phyloP scores from a whole-genome alignment of 2,113 vertebrate species.

The Calcarius ornatus region DNA sequence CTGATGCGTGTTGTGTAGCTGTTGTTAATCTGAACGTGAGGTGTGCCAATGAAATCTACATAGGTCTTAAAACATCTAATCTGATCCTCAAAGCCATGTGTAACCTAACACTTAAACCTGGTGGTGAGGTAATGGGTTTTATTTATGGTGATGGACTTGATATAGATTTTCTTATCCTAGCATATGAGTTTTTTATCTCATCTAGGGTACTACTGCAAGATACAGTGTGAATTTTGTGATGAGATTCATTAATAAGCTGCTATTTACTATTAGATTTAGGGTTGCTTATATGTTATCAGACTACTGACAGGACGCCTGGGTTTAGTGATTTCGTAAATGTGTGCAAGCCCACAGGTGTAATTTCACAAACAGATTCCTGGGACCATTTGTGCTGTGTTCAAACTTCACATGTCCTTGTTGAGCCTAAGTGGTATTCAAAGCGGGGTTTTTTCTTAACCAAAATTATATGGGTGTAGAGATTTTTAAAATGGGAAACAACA shows the following conservation, averaged over 20 bases:
- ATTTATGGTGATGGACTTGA: not conserved
- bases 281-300: not conserved
- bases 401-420: not conserved
- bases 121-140: not conserved
- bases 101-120: fast-evolving
- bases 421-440: not conserved
- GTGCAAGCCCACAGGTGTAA: not conserved
- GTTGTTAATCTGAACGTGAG: not conserved
- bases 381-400: not conserved
- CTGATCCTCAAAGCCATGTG: not conserved
- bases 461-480: not conserved
- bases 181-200: not conserved
- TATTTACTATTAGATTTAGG: not conserved
- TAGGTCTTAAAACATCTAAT: not conserved
- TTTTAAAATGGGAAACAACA: not conserved
- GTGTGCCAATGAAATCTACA: not conserved
- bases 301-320: not conserved
- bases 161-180: not conserved
- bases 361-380: not conserved
- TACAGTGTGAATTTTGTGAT: not conserved
- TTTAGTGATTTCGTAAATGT: not conserved
- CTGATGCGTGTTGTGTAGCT: not conserved
- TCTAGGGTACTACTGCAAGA: not conserved
- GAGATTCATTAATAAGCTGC: not conserved
- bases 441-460: not conserved